Evolutionary conservation across 2,113 vertebrate genomes (phyloP), one percentile per base, ranked within the genome.

Genomic region (Diphyllodes magnificus): DNA sequence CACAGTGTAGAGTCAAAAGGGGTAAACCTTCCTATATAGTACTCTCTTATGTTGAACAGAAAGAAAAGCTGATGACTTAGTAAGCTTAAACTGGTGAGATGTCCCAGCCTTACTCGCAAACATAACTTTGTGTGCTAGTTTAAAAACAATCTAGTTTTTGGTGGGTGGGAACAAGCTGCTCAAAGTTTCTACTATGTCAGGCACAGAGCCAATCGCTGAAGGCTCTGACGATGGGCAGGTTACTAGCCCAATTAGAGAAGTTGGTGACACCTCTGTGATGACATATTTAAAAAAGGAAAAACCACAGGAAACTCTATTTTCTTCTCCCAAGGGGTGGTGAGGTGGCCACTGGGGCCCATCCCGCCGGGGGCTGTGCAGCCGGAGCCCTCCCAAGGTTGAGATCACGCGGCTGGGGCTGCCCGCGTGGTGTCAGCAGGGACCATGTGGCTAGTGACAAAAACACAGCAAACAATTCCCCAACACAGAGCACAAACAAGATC

Each of bases 361-460:
- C 17, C 1, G 17, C 30, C 1, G 2, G 53, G 51, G 53, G 17
- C 30, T 1, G 12, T 2, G 7, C 3, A 12, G 53, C 53, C 1
- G 5, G 53, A 33, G 53, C 19, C 53, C 6, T 56, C 31, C 5
- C 5, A 2, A 56, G 31, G 5, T 13, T 21, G 31, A 30, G 18
- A 54, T 19, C 51, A 7, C 7, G 4, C 4, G 2, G 11, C 30
- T 2, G 5, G 30, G 53, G 18, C 51, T 19, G 10, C 30, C 30
- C 4, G 12, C 5, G 10, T 4, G 2, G 53, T 31, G 53, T 30
- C 10, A 8, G 53, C 30, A 33, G 30, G 53, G 53, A 21, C 31
- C 16, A 54, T 1, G 12, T 33, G 31, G 30, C 31, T 19, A 33
- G 53, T 5, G 12, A 13, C 2, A 2, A 33, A 33, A 56, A 33